Conservation (phyloP, 2,888 invertebrate genomes). For the Synergus itoensis region DNA sequence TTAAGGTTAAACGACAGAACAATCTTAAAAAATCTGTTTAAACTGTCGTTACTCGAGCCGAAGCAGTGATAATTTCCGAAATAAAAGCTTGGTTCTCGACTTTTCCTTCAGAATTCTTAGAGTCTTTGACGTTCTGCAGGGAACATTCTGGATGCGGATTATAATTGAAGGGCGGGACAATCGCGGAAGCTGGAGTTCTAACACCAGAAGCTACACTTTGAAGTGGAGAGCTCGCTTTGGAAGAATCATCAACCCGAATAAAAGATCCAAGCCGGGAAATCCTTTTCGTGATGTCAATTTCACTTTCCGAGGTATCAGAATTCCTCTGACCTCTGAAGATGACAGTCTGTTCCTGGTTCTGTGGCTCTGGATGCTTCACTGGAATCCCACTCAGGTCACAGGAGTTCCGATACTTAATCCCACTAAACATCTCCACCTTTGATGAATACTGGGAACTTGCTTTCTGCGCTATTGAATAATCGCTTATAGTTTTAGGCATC, state of each 20-base stretch:
- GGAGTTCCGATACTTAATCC: conserved; percentile 68
- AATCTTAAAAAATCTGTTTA: conserved; percentile 54
- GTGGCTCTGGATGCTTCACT: conserved; percentile 60
- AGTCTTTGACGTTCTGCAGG: conserved; percentile 51
- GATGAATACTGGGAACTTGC: not conserved
- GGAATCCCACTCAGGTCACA: conserved; percentile 72
- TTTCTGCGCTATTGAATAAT: conserved; percentile 7
- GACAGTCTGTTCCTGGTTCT: conserved; percentile 52
- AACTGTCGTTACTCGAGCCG: conserved; percentile 72
- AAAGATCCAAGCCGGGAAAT: conserved; percentile 80
- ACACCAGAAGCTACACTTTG: conserved; percentile 23
- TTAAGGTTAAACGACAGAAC: not conserved
- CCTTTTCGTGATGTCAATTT: conserved; percentile 74
- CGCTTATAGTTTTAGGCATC: conserved; percentile 54
- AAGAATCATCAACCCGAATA: conserved; percentile 75
- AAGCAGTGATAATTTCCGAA: conserved; percentile 68
- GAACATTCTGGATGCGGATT: conserved; percentile 71
- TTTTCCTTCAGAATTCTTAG: conserved; percentile 49
- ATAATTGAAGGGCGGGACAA: conserved; percentile 79
- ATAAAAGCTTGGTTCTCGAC: conserved; percentile 55
- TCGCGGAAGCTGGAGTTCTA: conserved; percentile 72
- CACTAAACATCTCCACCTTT: conserved; percentile 47
- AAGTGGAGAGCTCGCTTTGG: not conserved
- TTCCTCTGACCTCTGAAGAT: conserved; percentile 64
- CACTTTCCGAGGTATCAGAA: conserved; percentile 55